phyloP scores from a whole-genome alignment of 1,140 invertebrate species.

The Nasonia vitripennis region DNA sequence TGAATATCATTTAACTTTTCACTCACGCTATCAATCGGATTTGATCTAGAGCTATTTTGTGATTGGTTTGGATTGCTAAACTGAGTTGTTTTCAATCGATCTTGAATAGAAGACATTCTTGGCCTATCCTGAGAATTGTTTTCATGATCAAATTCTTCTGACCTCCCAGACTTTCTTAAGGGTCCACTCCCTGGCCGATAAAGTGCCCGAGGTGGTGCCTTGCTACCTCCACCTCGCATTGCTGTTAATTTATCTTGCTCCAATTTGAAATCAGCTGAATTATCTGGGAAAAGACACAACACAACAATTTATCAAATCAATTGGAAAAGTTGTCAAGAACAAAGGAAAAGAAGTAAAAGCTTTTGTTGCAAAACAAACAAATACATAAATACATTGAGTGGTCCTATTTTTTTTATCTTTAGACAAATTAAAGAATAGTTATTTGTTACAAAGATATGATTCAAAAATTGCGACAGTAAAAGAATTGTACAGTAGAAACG shows the following conservation, averaged over 20 bases:
- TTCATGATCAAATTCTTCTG: constrained; percentile 73
- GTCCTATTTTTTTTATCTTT: not conserved
- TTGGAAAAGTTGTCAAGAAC: not conserved
- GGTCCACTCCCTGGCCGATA: constrained; percentile 80
- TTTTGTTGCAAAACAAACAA: constrained; percentile 40
- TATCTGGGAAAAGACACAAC: constrained; percentile 51
- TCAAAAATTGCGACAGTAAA: not conserved
- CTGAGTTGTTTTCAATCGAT: constrained; percentile 65
- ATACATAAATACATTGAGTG: not conserved
- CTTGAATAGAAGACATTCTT: constrained; percentile 66
- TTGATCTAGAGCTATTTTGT: constrained; percentile 54
- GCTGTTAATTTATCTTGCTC: constrained; percentile 63
- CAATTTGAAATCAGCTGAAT: constrained; percentile 57
- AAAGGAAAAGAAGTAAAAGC: not conserved
- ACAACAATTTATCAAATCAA: not conserved
- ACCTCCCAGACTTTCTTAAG: constrained; percentile 75
- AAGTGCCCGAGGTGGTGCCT: constrained; percentile 74
- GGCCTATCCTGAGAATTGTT: constrained; percentile 65
- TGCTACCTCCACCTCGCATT: constrained; percentile 64
- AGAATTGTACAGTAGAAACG: not conserved
- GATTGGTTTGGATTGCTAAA: constrained; percentile 56
- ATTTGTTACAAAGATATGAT: not conserved
- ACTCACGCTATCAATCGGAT: constrained; percentile 62
- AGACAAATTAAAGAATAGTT: not conserved
- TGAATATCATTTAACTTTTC: constrained; percentile 66